Percentiles rank a stretch among this genome's conserved stretches.
These are phyloP conservation scores for Sebastolobus alascanus DNA, from an alignment of 2,797 vertebrate genomes.

Conservation along the genomic window DNA sequence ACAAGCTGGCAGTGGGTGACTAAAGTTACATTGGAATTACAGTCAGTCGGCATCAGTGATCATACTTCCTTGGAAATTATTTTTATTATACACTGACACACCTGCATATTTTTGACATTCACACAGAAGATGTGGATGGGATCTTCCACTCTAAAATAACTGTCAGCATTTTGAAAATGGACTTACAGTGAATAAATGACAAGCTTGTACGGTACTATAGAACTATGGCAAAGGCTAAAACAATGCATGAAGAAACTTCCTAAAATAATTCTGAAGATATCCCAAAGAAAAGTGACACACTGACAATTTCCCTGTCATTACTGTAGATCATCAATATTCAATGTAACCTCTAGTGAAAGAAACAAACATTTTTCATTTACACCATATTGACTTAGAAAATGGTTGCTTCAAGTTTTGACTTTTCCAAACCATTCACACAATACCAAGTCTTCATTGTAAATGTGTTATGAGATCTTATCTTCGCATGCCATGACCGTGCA, in stretches of 20 bases:
- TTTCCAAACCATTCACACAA: neutral
- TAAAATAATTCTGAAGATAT: neutral
- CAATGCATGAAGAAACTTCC: neutral
- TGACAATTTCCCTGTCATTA: too few species aligned
- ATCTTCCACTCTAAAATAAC: neutral
- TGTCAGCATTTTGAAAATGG: neutral
- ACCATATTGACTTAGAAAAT: neutral
- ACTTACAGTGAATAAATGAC: neutral
- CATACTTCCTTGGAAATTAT: neutral
- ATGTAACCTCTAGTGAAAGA: too few species aligned
- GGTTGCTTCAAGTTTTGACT: neutral
- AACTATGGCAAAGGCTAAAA: neutral
- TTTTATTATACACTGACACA: neutral
- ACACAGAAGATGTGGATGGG: neutral
- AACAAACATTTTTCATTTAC: neutral
- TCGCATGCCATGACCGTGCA: neutral
- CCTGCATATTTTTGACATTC: neutral
- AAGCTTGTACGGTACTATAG: neutral
- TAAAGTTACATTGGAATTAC: neutral
- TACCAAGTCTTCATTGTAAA: neutral
- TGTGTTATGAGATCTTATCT: neutral
- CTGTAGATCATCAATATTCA: too few species aligned
- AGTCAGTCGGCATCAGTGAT: too few species aligned
- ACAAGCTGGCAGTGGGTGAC: neutral
- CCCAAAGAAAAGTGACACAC: neutral